Percentiles rank a stretch among this genome's conserved stretches.
These are phyloP conservation scores for Polydesmus complanatus DNA, from an alignment of 2,888 invertebrate genomes.

Conservation along the genomic window DNA sequence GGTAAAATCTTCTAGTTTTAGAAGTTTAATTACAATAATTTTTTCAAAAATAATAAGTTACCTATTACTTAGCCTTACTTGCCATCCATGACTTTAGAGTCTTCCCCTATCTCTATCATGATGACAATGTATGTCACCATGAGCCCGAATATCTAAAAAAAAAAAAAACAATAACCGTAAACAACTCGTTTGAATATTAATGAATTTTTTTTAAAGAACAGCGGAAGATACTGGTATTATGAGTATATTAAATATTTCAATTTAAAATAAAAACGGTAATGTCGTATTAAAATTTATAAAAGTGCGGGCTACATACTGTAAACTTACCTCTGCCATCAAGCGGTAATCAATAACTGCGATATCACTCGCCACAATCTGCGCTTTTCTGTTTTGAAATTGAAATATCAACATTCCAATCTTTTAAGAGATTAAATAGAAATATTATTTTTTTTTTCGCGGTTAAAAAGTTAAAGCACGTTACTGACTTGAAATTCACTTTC, in stretches of 20 bases:
- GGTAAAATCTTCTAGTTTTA: no score
- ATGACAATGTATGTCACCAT: no score
- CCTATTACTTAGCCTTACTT: no score
- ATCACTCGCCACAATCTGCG: neutral
- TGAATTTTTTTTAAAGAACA: neutral
- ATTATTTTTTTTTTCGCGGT: neutral
- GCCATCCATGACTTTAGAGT: no score
- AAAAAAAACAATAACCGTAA: neutral
- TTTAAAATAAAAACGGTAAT: no score
- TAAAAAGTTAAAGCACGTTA: neutral
- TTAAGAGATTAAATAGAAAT: neutral
- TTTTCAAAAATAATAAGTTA: no score
- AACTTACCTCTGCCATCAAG: neutral
- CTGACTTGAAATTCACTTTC: neutral
- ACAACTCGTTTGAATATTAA: neutral
- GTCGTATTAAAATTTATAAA: no score
- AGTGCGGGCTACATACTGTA: no score
- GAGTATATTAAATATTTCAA: no score
- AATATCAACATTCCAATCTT: neutral
- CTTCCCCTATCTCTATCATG: no score
- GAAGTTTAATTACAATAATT: no score
- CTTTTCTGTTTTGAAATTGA: neutral
- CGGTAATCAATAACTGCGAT: neutral
- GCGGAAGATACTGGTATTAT: no score
- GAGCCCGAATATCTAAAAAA: neutral